phyloP scores from a whole-genome alignment of 2,888 invertebrate genomes.

The Netelia melanura region DNA sequence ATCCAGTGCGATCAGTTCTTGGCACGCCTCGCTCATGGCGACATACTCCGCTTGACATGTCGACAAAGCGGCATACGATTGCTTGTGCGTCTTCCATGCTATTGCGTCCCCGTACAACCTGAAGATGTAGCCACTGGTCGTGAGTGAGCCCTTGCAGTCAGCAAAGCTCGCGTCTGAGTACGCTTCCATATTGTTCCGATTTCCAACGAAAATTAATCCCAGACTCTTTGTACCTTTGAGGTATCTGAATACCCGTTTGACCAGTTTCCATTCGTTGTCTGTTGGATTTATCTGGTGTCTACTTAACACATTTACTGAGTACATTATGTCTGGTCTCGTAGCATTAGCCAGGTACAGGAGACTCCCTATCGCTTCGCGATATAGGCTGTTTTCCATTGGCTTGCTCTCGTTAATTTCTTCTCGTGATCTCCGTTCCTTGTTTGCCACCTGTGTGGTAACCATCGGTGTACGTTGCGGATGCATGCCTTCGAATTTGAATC shows the following conservation, averaged over 20 bases:
- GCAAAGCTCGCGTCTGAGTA: conserved; percentile 64
- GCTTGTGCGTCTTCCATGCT: conserved; percentile 62
- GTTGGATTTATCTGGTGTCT: conserved; percentile 65
- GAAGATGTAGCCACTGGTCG: conserved; percentile 61
- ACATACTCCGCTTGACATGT: conserved; percentile 66
- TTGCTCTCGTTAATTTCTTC: conserved; percentile 44
- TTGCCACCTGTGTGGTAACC: conserved; percentile 56
- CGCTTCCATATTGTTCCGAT: conserved; percentile 53
- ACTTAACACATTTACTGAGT: conserved; percentile 58
- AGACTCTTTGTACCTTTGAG: conserved; percentile 54
- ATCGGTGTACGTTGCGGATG: conserved; percentile 63
- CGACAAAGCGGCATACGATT: conserved; percentile 61
- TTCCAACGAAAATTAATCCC: conserved; percentile 58
- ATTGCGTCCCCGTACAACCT: conserved; percentile 59
- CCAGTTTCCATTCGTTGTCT: conserved; percentile 55
- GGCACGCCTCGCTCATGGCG: too few species aligned
- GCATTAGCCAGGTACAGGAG: conserved; percentile 66
- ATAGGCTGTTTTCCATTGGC: conserved; percentile 37
- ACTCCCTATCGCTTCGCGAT: conserved; percentile 68
- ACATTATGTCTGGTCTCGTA: conserved; percentile 67
- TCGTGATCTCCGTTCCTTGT: conserved; percentile 33
- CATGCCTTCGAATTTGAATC: conserved; percentile 52
- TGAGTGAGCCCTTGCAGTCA: conserved; percentile 53
- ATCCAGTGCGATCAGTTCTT: conserved; percentile 62
- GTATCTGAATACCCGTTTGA: conserved; percentile 61